These are phyloP conservation scores for Mystacornis crossleyi DNA, from an alignment of 2,113 vertebrate species.

Conservation along the genomic window DNA sequence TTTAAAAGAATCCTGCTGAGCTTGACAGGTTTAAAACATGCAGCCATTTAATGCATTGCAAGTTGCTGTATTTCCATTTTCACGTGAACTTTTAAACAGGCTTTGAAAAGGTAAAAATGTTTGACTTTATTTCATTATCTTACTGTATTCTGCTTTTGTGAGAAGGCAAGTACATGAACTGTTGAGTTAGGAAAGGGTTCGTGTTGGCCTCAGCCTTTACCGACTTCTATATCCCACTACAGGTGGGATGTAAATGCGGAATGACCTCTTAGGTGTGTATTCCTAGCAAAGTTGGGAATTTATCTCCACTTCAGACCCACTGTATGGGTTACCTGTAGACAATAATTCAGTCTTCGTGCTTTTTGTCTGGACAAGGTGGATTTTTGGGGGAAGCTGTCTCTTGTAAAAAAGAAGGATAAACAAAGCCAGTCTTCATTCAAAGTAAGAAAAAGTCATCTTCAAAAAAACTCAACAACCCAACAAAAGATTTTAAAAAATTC, in stretches of 20 bases:
- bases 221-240: accelerated
- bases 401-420: not conserved
- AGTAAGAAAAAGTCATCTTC: not conserved
- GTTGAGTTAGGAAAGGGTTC: not conserved
- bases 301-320: not conserved
- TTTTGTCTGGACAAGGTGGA: not conserved
- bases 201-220: not conserved
- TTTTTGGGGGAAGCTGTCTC: not conserved
- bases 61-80: not conserved
- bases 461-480: not conserved
- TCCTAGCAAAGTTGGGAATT: not conserved
- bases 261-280: not conserved
- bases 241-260: not conserved
- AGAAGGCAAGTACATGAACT: not conserved
- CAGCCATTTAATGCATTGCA: not conserved
- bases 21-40: not conserved
- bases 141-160: not conserved
- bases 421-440: not conserved
- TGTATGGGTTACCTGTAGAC: not conserved
- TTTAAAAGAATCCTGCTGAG: not conserved
- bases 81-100: not conserved
- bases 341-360: not conserved
- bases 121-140: not conserved
- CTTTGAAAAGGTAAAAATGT: not conserved
- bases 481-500: not conserved